Evolutionary conservation across 2,113 vertebrate species (phyloP), one percentile per base, ranked within the genome.

Genomic region (Psilopsiagon aymara): DNA sequence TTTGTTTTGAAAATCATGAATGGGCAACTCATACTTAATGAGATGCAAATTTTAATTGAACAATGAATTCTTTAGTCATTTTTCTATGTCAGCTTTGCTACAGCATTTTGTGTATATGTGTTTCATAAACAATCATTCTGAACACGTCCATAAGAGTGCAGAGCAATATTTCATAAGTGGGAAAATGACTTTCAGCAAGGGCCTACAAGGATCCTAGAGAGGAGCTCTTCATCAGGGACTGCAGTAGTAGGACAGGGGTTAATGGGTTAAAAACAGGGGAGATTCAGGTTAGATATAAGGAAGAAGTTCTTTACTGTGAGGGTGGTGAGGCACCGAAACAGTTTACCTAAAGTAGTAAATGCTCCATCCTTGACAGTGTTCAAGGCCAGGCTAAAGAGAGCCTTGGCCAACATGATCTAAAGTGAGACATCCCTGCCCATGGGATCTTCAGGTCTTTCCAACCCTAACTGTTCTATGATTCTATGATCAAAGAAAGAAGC

Each of bases 31-130:
- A 0, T 71, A 75, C 33, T 81, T 94, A 84, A 91, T 0, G 0
- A 96, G 83, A 75, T 3, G 3, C 80, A 91, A 71, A 86, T 68
- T 94, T 91, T 96, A 95, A 95, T 91, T 89, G 83, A 95, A 84
- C 60, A 81, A 84, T 46, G 31, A 94, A 94, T 84, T 86, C 64
- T 81, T 86, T 67, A 68, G 31, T 11, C 24, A 11, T 76, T 89
- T 82, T 68, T n/a, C 41, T 70, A 27, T 83, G 66, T 60, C 69
- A 82, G 43, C 23, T 79, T 76, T 82, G 13, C 12, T 60, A 23
- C 10, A 21, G 17, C 4, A 41, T 55, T 23, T 57, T 24, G 25
- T 49, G 39, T 39, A 39, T 39, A 41, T 39, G 5, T 19, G 5
- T 69, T 90, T 94, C 46, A 63, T 62, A 94, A 78, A 71, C 67